phyloP scores from a whole-genome alignment of 2,888 invertebrate species.

The Clitarchus hookeri region DNA sequence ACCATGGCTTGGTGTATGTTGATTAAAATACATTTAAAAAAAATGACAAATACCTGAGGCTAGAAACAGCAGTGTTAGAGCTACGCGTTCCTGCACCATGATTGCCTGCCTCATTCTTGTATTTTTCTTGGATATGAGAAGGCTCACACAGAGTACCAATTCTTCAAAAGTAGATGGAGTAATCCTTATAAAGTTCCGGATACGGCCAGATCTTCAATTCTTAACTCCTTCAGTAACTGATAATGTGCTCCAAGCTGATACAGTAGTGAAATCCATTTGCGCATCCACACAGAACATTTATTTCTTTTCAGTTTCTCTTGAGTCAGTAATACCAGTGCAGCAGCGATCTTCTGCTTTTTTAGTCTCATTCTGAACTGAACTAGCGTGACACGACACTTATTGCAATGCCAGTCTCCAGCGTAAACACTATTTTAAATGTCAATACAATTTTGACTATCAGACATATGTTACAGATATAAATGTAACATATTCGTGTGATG shows the following conservation, averaged over 20 bases:
- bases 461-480: no score
- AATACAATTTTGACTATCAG: no score
- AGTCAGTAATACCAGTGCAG: background rate
- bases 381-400: no score
- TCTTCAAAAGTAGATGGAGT: background rate
- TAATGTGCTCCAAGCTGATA: background rate
- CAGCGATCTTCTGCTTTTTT: background rate
- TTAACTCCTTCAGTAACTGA: background rate
- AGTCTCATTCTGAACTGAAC: background rate
- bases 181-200: background rate
- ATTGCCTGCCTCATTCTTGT: background rate
- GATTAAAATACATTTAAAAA: no score
- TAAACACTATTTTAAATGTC: no score
- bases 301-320: background rate
- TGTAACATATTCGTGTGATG: no score
- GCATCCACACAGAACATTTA: background rate
- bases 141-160: background rate
- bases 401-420: no score
- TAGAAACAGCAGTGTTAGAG: background rate
- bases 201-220: background rate
- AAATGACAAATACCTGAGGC: background rate
- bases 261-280: background rate
- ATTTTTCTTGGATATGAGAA: background rate
- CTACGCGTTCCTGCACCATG: background rate
- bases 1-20: no score